Evolutionary conservation across 2,888 invertebrate species (phyloP), one percentile per base, ranked within the genome.

Genomic region (Thumatha senex): DNA sequence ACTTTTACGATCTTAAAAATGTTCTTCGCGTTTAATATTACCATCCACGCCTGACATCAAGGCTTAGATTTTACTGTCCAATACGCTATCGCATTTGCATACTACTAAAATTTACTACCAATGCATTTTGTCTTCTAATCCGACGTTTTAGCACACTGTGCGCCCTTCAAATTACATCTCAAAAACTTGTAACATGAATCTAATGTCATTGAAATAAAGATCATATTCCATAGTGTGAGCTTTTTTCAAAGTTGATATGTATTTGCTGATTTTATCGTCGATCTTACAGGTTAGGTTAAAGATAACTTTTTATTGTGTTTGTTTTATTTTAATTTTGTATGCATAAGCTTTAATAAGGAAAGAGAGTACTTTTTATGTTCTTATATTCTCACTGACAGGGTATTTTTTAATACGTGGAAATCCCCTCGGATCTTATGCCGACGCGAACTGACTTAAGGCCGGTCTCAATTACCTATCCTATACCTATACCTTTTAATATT

Each of bases 31-130:
- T 65, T 74, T 77, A 83, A 80, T 80, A 77, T 76, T 64, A 64
- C 67, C 33, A 70, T 67, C 73, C 68, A 72, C 74, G 80, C 79
- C 79, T 79, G 64, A 78, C 72, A 78, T 76, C 72, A 67, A 63
- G 77, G 83, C 74, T 84, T 77, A 82, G 74, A 77, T 80, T 87
- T 88, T 85, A 89, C 82, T 80, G 74, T 80, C 76, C 80, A 77
- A 81, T 82, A 76, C 76, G 70, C 70, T 73, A 69, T 76, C 72
- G 72, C 77, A 90, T 91, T 90, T 90, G 89, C 90, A 90, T 91
- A 89, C 78, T 78, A 87, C 82, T 91, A 90, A 90, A 90, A 74
- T 85, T 88, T 86, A 88, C 85, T 78, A 80, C 84, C 82, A 79
- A 86, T 85, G 87, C 87, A 85, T 88, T 87, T 85, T 79, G 80